Percentiles rank a stretch among this genome's conserved stretches.
phyloP scores from a whole-genome alignment of 2,113 vertebrate species.

The Anhinga rufa region DNA sequence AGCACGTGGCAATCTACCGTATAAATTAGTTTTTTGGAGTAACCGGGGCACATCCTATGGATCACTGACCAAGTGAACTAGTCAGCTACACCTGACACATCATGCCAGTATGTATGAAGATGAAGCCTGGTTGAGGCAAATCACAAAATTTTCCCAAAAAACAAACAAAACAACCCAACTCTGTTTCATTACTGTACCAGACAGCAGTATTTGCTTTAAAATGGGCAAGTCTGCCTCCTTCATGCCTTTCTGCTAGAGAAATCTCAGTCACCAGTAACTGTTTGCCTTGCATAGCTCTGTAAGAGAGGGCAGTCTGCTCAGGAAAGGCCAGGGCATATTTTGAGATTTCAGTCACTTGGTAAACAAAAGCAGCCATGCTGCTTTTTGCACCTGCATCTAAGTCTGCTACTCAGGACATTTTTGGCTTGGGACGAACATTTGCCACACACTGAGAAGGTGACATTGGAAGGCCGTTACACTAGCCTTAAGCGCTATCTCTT shows the following conservation, averaged over 20 bases:
- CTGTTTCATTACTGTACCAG: not conserved
- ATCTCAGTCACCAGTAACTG: not conserved
- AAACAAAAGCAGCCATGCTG: slow-evolving; percentile 1
- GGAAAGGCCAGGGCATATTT: not conserved
- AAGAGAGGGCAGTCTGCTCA: slow-evolving; percentile 3
- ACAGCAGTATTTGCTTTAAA: not conserved
- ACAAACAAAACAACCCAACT: not conserved
- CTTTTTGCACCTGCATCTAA: not conserved
- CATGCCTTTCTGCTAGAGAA: slow-evolving; percentile 19
- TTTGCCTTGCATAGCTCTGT: not conserved
- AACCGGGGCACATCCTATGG: not conserved
- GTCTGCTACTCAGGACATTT: not conserved
- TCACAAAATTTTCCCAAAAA: not conserved
- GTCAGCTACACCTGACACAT: not conserved
- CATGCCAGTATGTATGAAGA: not conserved
- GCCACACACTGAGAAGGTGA: not conserved
- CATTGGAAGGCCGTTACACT: not conserved
- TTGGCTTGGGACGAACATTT: not conserved
- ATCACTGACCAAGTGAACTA: not conserved
- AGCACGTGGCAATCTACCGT: slow-evolving; percentile 90
- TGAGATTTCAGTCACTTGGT: not conserved
- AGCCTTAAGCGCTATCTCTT: not conserved
- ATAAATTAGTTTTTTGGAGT: not conserved
- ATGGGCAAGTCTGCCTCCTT: not conserved
- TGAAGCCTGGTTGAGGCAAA: not conserved